Evolutionary conservation across 2,797 vertebrate genomes (phyloP), one percentile per base, ranked within the genome.

Genomic region (Microctenopoma lineatum): DNA sequence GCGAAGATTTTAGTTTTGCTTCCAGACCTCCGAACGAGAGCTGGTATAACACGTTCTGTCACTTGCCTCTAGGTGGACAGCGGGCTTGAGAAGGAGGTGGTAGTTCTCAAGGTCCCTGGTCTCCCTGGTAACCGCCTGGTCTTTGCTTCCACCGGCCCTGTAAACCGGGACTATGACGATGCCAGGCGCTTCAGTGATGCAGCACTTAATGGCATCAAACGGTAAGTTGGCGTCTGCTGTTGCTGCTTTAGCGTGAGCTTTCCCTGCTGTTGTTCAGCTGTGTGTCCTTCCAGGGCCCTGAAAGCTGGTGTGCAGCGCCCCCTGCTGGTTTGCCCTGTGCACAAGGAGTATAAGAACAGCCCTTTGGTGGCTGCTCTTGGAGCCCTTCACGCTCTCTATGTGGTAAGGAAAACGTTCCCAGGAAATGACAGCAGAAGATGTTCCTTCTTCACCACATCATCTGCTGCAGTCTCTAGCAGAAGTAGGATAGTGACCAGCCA

Each of bases 131-230:
- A 94, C 76, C 87, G 95, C 13, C 47, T 95, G 77, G 89, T 95
- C 61, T 95, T 93, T 81, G 87, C 94, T 8, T 88, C 90, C 53
- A 95, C 94, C 0, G 94, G 95, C 27, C 94, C 94, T 0, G 84
- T 95, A 3, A 93, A 95, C 83, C 92, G 95, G 0, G 95, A 95
- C 87, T 95, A 94, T 0, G 95, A 95, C 59, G 95, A 95, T 3
- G 51, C 93, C 69, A 73, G 95, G 36, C 89, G 93, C 66, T 95
- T 94, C 78, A 90, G 88, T 0, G 94, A 95, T 10, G 95, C 94
- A 4, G 95, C 93, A 0, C 57, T 52, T 60, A 91, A 80, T 0
- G 95, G 92, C 66, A 88, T 95, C 51, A 93, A 94, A 46, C 88
- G 95, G 95, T 95, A 8, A 26, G 88, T 57, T 0, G 25, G 21